Conservation (phyloP, 2,113 vertebrate genomes). For the Corythaeola cristata region DNA sequence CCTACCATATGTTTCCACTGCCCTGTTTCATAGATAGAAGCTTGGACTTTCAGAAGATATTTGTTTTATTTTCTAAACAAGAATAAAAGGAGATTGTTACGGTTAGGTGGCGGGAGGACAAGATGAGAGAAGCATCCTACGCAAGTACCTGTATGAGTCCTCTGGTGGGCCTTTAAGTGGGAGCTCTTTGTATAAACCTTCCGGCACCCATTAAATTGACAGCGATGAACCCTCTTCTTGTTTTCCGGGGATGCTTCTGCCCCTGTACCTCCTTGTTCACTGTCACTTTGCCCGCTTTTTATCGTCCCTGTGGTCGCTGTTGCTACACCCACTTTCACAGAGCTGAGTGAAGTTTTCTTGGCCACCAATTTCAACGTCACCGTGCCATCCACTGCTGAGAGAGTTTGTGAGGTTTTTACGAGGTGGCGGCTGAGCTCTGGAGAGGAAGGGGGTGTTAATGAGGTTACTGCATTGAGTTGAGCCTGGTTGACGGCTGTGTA, state of each 20-base stretch:
- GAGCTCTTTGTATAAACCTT: slow-evolving; percentile 99
- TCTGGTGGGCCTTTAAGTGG: slow-evolving; percentile 98
- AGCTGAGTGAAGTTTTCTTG: slow-evolving; percentile 90
- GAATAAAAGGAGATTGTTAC: slow-evolving; percentile 37
- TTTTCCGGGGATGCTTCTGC: slow-evolving; percentile 88
- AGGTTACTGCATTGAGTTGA: slow-evolving; percentile 96
- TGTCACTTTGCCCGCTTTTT: slow-evolving; percentile 83
- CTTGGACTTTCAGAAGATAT: neutral
- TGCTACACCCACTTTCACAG: slow-evolving; percentile 85
- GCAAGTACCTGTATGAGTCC: slow-evolving; percentile 95
- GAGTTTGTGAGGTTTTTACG: slow-evolving; percentile 89
- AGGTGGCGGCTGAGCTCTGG: slow-evolving; percentile 96
- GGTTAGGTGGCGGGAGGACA: neutral
- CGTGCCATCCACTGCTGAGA: slow-evolving; percentile 89
- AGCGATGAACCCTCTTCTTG: slow-evolving; percentile 98
- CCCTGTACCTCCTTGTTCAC: slow-evolving; percentile 79
- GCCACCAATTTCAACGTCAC: slow-evolving; percentile 93
- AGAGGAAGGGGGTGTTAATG: slow-evolving; percentile 95
- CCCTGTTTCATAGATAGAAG: neutral
- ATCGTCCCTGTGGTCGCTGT: slow-evolving; percentile 76
- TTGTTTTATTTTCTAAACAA: slow-evolving; percentile 1
- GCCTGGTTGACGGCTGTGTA: slow-evolving; percentile 88
- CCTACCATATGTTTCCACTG: neutral
- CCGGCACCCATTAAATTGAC: slow-evolving; percentile 97
- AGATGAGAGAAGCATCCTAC: slow-evolving; percentile 64